Conservation (phyloP, 2,888 invertebrate genomes). For the Geotrupes spiniger region DNA sequence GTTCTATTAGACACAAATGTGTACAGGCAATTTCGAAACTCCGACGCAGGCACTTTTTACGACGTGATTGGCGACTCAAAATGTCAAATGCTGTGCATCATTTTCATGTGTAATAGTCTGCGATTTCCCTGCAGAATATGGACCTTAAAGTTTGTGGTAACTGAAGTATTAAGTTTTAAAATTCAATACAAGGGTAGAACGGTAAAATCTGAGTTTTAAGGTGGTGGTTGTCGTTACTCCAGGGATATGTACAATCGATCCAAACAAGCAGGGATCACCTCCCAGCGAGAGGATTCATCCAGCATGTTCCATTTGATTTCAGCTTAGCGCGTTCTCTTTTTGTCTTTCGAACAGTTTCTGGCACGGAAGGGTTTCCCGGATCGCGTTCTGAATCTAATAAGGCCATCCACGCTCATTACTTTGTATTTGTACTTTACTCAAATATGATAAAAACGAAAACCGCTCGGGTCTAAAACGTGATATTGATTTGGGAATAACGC, state of each 20-base stretch:
- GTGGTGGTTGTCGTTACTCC: constrained; percentile 29
- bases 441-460: constrained; percentile 26
- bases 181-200: constrained; percentile 25
- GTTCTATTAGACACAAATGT: too few relatives aligned
- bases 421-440: constrained; percentile 20
- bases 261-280: constrained; percentile 34
- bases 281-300: constrained; percentile 33
- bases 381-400: constrained; percentile 36
- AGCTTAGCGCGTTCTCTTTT: constrained; percentile 36
- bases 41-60: too few relatives aligned
- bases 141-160: constrained; percentile 15
- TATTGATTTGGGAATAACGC: too few relatives aligned
- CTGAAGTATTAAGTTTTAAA: constrained; percentile 29
- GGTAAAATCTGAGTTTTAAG: constrained; percentile 28
- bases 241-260: constrained; percentile 37
- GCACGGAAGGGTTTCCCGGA: constrained; percentile 31
- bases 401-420: constrained; percentile 34
- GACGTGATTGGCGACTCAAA: too few relatives aligned
- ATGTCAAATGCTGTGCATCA: constrained; percentile 9
- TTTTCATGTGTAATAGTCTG: constrained; percentile 18
- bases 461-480: constrained; percentile 20
- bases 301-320: constrained; percentile 37
- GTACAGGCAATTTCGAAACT: too few relatives aligned
- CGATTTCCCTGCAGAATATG: constrained; percentile 8
- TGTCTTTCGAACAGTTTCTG: constrained; percentile 32